Evolutionary conservation across 1,140 invertebrate species (phyloP).

Genomic region (Kradibia gibbosae): DNA sequence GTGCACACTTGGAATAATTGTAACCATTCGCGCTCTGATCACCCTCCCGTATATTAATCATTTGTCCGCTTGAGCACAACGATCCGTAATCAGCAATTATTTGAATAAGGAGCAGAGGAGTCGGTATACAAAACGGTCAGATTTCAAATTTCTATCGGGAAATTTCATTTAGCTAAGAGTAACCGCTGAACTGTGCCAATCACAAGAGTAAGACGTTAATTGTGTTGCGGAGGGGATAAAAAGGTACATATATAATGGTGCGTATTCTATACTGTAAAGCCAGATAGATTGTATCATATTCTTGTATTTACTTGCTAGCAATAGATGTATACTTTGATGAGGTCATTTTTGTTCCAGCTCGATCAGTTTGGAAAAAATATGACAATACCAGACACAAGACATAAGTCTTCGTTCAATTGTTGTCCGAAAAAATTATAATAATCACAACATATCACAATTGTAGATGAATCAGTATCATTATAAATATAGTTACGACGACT

Average conservation of each 20-base stretch:
- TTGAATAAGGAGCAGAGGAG: not conserved
- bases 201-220: slow-evolving; percentile 10
- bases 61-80: not conserved
- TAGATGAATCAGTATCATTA: too few species aligned
- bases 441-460: too few species aligned
- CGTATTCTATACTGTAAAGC: not conserved
- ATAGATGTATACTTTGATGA: too few species aligned
- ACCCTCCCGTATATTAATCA: slow-evolving; percentile 38
- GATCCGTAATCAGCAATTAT: not conserved
- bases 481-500: too few species aligned
- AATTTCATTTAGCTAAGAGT: not conserved
- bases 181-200: not conserved
- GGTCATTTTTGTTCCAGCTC: too few species aligned
- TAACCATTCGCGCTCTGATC: not conserved
- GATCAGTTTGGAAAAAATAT: not conserved
- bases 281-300: too few species aligned
- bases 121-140: not conserved
- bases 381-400: too few species aligned
- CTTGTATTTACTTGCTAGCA: too few species aligned
- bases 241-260: not conserved
- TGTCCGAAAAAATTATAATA: too few species aligned
- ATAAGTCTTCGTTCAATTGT: too few species aligned
- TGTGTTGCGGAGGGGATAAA: not conserved
- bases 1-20: too few species aligned
- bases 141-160: not conserved